Percentiles rank a stretch among this genome's conserved stretches.
These are phyloP conservation scores for Hypomesus transpacificus DNA, from an alignment of 2,113 vertebrate genomes.

Conservation along the genomic window DNA sequence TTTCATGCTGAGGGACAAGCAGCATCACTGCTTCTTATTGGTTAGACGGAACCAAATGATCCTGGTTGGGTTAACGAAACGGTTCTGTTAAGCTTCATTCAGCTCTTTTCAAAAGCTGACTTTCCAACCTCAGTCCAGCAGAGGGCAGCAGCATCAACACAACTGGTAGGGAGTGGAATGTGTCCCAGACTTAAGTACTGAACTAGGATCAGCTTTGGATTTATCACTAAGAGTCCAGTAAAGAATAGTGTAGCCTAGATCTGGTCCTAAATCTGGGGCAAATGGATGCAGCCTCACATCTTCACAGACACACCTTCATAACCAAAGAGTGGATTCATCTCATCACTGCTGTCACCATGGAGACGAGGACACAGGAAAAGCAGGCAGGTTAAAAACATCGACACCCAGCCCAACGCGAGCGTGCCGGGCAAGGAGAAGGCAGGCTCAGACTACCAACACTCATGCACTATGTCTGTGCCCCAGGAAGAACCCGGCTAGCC, in stretches of 20 bases:
- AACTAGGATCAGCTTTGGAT: not conserved
- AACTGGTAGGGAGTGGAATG: not conserved
- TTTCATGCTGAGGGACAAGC: constrained; percentile 44
- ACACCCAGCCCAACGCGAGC: not conserved
- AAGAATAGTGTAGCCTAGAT: not conserved
- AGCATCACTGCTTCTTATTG: not conserved
- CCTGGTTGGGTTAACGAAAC: not conserved
- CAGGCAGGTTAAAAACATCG: not conserved
- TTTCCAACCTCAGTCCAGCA: constrained; percentile 61
- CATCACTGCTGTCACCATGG: no score
- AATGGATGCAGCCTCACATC: not conserved
- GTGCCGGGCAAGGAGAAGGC: not conserved
- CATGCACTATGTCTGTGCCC: constrained; percentile 78
- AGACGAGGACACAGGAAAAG: no score
- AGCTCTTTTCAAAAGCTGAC: not conserved
- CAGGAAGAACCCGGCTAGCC: constrained; percentile 79
- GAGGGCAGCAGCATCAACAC: constrained; percentile 40
- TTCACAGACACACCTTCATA: no score
- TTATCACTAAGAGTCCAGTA: no score
- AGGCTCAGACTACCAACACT: not conserved
- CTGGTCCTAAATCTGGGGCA: not conserved
- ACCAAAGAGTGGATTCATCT: no score
- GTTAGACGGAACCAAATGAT: constrained; percentile 5
- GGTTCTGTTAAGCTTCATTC: no score
- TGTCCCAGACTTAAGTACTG: not conserved